These are phyloP conservation scores for Boleophthalmus pectinirostris DNA, from an alignment of 2,113 vertebrate genomes.

Conservation along the genomic window DNA sequence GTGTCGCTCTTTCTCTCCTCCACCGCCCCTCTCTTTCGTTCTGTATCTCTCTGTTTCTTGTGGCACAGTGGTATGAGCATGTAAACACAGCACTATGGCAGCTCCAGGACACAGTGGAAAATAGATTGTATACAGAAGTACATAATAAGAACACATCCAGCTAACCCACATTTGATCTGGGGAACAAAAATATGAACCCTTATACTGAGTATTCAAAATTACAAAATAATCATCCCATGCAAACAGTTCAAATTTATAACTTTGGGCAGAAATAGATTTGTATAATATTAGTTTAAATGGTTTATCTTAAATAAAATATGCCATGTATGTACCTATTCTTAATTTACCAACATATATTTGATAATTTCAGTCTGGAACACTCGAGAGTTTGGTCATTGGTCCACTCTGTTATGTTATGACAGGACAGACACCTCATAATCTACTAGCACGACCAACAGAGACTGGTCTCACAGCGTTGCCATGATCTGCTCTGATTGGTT, in stretches of 20 bases:
- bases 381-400: neutral
- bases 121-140: neutral
- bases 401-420: neutral
- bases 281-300: neutral
- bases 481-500: too few species aligned
- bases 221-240: constrained; percentile 4
- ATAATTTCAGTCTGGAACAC: neutral
- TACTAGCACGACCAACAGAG: too few species aligned
- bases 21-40: constrained; percentile 16
- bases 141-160: constrained; percentile 16
- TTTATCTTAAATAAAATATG: neutral
- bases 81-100: constrained; percentile 41
- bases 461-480: too few species aligned
- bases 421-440: too few species aligned
- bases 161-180: neutral
- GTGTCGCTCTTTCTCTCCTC: constrained; percentile 30
- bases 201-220: neutral
- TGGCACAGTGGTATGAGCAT: constrained; percentile 47
- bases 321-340: neutral
- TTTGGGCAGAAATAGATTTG: neutral
- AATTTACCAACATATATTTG: neutral
- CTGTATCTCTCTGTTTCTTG: constrained; percentile 22
- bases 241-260: neutral
- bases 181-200: neutral
- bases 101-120: neutral